Evolutionary conservation across 2,888 invertebrate genomes (phyloP).

Genomic region (Hypselothyrea guttata): DNA sequence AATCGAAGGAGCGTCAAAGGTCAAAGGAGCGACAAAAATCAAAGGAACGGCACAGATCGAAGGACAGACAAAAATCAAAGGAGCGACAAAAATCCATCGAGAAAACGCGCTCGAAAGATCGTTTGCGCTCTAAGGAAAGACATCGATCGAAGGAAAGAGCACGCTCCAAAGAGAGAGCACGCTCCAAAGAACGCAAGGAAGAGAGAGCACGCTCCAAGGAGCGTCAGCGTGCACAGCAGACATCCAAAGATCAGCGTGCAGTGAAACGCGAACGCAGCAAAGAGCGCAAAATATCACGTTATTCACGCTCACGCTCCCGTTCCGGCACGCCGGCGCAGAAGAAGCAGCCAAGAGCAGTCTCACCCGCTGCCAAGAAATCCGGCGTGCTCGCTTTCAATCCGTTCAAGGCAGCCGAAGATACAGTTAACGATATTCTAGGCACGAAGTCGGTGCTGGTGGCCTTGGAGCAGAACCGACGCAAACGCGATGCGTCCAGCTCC

Average conservation of each 20-base stretch:
- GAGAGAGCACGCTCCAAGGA: slow-evolving; percentile 19
- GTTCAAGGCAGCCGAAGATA: slow-evolving; percentile 68
- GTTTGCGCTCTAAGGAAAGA: slow-evolving; percentile 28
- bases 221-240: slow-evolving; percentile 19
- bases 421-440: slow-evolving; percentile 65
- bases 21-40: slow-evolving; percentile 36
- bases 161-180: slow-evolving; percentile 10
- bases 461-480: slow-evolving; percentile 56
- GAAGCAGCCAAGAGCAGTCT: slow-evolving; percentile 12
- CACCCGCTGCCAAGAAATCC: slow-evolving; percentile 5
- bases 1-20: slow-evolving; percentile 17
- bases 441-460: slow-evolving; percentile 65
- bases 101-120: slow-evolving; percentile 14
- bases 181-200: slow-evolving; percentile 13
- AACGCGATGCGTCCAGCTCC: slow-evolving; percentile 47
- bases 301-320: slow-evolving; percentile 45
- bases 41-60: slow-evolving; percentile 25
- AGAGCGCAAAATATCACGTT: slow-evolving; percentile 35
- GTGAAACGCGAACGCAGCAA: slow-evolving; percentile 15
- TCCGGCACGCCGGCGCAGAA: slow-evolving; percentile 22
- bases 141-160: slow-evolving; percentile 30
- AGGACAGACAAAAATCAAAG: slow-evolving; percentile 20
- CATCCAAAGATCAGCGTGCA: slow-evolving; percentile 23
- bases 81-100: slow-evolving; percentile 26
- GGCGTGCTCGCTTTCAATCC: slow-evolving; percentile 65